A percentile compares a stretch with the other conserved stretches of the same genome.
phyloP scores from a whole-genome alignment of 2,113 vertebrate genomes.

The Lasiurus borealis region DNA sequence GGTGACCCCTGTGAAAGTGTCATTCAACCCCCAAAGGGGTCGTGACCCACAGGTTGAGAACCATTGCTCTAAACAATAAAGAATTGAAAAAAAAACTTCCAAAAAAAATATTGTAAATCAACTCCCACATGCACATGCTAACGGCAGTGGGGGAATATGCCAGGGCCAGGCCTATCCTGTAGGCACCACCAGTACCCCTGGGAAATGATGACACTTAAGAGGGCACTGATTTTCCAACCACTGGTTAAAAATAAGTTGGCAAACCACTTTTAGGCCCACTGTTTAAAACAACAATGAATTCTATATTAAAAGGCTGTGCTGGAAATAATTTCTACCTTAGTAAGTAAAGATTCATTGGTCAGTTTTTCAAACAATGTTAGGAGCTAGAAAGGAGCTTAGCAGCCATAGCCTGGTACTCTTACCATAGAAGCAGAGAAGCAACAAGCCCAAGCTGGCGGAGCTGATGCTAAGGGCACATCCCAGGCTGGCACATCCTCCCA shows the following conservation, averaged over 20 bases:
- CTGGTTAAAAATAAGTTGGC: neutral
- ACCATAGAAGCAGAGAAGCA: neutral
- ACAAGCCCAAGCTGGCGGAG: neutral
- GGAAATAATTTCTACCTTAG: constrained; percentile 8
- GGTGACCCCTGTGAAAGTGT: too few species aligned
- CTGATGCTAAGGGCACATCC: neutral
- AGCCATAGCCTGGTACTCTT: neutral
- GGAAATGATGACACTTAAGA: neutral
- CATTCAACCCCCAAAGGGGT: too few species aligned
- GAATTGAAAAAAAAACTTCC: neutral
- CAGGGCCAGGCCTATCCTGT: neutral
- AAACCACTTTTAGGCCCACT: neutral
- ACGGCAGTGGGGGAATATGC: neutral
- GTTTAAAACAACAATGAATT: neutral
- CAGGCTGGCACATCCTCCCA: neutral
- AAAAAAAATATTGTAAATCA: constrained; percentile 19
- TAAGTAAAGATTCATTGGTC: neutral
- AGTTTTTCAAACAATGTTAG: neutral
- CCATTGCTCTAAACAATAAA: too few species aligned
- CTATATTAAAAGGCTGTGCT: neutral
- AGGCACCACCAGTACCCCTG: neutral
- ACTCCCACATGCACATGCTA: neutral
- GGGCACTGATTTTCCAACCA: neutral
- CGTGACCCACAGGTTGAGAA: too few species aligned
- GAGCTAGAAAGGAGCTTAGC: neutral